phyloP scores from a whole-genome alignment of 2,113 vertebrate genomes.

The Recurvirostra avosetta region DNA sequence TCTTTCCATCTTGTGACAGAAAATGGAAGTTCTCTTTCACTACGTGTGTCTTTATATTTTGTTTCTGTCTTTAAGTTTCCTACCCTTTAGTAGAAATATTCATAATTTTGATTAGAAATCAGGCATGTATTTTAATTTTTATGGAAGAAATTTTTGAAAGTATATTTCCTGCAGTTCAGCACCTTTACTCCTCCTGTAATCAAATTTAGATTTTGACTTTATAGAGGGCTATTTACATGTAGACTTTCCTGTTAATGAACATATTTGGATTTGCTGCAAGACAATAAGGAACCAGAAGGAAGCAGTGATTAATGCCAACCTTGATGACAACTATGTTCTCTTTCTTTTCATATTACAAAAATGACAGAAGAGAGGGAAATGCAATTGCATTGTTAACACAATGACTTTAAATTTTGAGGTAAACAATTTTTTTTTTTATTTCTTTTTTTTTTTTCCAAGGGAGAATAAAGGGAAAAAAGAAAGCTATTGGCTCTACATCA shows the following conservation, averaged over 20 bases:
- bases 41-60: neutral
- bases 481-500: neutral
- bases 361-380: neutral
- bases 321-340: neutral
- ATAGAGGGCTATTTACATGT: neutral
- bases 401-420: neutral
- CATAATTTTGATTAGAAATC: neutral
- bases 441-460: neutral
- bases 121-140: neutral
- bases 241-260: neutral
- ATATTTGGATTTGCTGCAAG: neutral
- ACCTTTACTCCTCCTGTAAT: neutral
- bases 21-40: neutral
- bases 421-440: neutral
- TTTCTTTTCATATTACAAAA: neutral
- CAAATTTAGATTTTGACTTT: neutral
- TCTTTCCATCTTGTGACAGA: neutral
- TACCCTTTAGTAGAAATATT: neutral
- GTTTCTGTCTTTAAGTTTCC: neutral
- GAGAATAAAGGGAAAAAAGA: neutral
- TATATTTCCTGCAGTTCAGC: neutral
- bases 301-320: neutral
- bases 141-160: neutral
- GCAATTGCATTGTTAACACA: accelerated
- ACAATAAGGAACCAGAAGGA: neutral